A percentile compares a stretch with the other conserved stretches of the same genome.
phyloP scores from a whole-genome alignment of 2,113 vertebrate species.

The Phodopus roborovskii region DNA sequence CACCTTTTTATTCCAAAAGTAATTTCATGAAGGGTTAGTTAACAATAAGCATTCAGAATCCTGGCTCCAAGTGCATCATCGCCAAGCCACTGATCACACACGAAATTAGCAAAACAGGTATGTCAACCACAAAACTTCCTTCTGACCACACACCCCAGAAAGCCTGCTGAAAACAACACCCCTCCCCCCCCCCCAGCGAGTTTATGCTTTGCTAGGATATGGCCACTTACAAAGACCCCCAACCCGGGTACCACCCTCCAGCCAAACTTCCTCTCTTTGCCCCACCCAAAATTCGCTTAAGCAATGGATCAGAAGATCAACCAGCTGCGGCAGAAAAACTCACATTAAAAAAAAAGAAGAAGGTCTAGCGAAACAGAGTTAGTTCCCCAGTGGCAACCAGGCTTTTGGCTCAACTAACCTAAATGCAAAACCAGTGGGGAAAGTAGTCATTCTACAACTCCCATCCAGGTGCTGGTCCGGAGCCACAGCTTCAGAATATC shows the following conservation, averaged over 20 bases:
- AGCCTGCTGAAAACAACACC: not conserved
- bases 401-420: not conserved
- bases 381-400: not conserved
- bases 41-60: not conserved
- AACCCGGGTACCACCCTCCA: not conserved
- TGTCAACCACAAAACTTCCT: not conserved
- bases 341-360: not conserved
- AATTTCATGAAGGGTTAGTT: not conserved
- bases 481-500: not conserved
- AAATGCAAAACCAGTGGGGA: not conserved
- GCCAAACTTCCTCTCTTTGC: slow-evolving; percentile 50
- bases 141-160: not conserved
- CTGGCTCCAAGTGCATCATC: not conserved
- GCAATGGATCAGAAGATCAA: not conserved
- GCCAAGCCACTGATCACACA: not conserved
- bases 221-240: not conserved
- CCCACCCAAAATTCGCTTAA: not conserved
- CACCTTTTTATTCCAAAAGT: not conserved
- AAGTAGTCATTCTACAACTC: not conserved
- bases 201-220: not conserved
- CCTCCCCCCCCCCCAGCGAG: too few relatives aligned
- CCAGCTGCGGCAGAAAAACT: not conserved
- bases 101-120: not conserved
- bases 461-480: not conserved
- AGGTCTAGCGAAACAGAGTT: not conserved